phyloP scores from a whole-genome alignment of 2,888 invertebrate genomes.

The Bedellia somnulentella region DNA sequence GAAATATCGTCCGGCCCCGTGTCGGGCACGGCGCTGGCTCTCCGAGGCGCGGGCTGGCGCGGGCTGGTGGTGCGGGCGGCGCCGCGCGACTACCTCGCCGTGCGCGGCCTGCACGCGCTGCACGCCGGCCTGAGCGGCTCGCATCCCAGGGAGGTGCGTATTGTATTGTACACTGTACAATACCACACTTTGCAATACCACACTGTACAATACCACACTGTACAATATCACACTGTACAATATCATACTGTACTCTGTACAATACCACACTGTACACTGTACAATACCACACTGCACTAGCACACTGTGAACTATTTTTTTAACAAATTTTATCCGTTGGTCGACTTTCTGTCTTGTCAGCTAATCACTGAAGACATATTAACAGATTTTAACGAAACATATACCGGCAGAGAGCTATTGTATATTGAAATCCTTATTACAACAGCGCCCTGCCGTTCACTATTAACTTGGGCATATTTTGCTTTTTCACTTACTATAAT shows the following conservation, averaged over 20 bases:
- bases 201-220: neutral
- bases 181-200: slow-evolving; percentile 5
- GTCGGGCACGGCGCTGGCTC: slow-evolving; percentile 68
- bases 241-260: too few relatives aligned
- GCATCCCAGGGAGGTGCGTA: slow-evolving; percentile 72
- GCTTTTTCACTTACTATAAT: too few relatives aligned
- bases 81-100: slow-evolving; percentile 71
- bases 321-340: neutral
- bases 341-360: too few relatives aligned
- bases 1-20: slow-evolving; percentile 66
- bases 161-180: too few relatives aligned
- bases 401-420: too few relatives aligned
- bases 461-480: too few relatives aligned
- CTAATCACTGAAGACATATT: too few relatives aligned
- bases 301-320: neutral
- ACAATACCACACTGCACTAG: neutral
- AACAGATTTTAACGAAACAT: too few relatives aligned
- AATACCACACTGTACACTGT: neutral
- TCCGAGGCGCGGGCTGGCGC: slow-evolving; percentile 73
- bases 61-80: slow-evolving; percentile 78
- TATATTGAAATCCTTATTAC: too few relatives aligned
- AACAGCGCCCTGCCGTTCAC: too few relatives aligned
- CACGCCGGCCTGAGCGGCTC: slow-evolving; percentile 81
- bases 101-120: slow-evolving; percentile 58
- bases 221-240: too few relatives aligned